A percentile compares a stretch with the other conserved stretches of the same genome.
These are phyloP conservation scores for Eubasilissa splendida DNA, from an alignment of 2,888 invertebrate species.

Conservation along the genomic window DNA sequence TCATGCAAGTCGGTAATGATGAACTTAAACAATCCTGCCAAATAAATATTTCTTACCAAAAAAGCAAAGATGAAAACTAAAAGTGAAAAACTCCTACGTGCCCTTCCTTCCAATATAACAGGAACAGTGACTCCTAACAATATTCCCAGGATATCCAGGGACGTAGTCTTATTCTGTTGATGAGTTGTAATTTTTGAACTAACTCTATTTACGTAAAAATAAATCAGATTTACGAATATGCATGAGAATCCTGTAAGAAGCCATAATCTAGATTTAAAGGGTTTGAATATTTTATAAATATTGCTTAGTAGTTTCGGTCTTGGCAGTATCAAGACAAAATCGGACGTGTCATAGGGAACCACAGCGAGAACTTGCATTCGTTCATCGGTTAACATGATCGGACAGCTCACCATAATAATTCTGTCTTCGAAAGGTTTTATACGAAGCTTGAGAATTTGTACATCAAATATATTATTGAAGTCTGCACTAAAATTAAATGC, in stretches of 20 bases:
- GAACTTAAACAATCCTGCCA: not conserved
- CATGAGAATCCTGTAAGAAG: not conserved
- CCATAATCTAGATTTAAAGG: constrained; percentile 25
- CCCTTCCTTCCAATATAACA: not conserved
- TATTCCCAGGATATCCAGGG: constrained; percentile 15
- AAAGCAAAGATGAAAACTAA: constrained; percentile 10
- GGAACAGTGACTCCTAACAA: constrained; percentile 6
- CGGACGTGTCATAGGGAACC: not conserved
- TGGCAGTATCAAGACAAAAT: not conserved
- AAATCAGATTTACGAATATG: not conserved
- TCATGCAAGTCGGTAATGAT: too few species aligned
- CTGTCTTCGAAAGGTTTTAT: constrained; percentile 21
- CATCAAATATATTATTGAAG: not conserved
- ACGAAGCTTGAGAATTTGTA: not conserved
- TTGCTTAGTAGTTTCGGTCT: not conserved
- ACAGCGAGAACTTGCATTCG: not conserved
- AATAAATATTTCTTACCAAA: constrained; percentile 19
- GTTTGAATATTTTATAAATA: constrained; percentile 33
- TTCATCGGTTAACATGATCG: not conserved
- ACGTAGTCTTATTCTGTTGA: not conserved
- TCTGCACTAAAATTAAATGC: constrained; percentile 6
- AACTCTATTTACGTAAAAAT: not conserved
- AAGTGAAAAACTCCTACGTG: not conserved
- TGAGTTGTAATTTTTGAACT: not conserved
- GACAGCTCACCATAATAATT: not conserved